Percentiles rank a stretch among this genome's conserved stretches.
phyloP scores from a whole-genome alignment of 2,113 vertebrate genomes.

The Progne subis region DNA sequence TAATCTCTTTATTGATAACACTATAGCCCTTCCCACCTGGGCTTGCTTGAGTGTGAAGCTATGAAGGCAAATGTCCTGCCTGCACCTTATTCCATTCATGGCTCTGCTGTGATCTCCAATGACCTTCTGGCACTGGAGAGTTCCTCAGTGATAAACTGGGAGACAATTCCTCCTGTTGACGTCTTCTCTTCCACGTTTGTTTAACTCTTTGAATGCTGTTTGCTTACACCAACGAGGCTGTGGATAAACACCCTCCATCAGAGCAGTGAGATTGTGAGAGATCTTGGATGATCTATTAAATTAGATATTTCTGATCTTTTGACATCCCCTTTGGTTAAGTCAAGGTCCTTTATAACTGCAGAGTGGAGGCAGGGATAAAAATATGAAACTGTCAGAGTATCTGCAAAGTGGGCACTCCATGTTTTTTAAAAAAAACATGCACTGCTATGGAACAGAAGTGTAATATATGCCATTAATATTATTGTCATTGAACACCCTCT shows the following conservation, averaged over 20 bases:
- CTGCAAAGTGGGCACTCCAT: conserved; percentile 73
- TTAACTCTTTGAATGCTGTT: not conserved
- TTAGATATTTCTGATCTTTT: conserved; percentile 40
- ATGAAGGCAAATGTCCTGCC: not conserved
- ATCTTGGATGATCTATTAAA: conserved; percentile 36
- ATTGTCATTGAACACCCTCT: conserved; percentile 64
- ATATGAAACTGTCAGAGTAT: conserved; percentile 52
- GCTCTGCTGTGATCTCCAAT: not conserved
- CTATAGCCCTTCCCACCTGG: not conserved
- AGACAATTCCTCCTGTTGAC: conserved; percentile 39
- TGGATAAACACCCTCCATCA: not conserved
- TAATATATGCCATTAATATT: conserved; percentile 70
- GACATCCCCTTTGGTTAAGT: not conserved
- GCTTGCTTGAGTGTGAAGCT: not conserved
- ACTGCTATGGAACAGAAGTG: conserved; percentile 69
- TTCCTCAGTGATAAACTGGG: not conserved
- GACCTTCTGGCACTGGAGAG: not conserved
- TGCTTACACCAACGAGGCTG: not conserved
- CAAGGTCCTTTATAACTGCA: conserved; percentile 12
- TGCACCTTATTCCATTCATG: not conserved
- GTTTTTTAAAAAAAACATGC: conserved; percentile 64
- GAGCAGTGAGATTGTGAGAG: not conserved
- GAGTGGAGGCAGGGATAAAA: conserved; percentile 29
- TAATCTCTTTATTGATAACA: not conserved
- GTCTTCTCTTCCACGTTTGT: conserved; percentile 24